Conservation (phyloP, 2,113 vertebrate species). For the human (Homo sapiens) region DNA sequence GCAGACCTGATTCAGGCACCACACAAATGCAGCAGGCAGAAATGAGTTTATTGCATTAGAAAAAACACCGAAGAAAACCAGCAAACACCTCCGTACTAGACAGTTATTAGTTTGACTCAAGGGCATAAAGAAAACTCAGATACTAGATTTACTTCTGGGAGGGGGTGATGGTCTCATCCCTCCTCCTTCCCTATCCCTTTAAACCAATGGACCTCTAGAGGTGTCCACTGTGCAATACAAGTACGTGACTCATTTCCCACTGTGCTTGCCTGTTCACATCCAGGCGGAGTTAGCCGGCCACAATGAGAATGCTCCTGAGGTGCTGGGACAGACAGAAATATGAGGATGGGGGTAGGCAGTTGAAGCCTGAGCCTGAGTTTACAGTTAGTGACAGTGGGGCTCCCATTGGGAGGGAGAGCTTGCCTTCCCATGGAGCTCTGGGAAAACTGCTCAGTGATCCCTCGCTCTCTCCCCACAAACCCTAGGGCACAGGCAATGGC, state of each 20-base stretch:
- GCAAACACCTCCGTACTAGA: constrained; percentile 77
- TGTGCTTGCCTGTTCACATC: neutral
- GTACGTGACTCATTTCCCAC: neutral
- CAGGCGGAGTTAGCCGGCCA: neutral
- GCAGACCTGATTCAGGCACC: neutral
- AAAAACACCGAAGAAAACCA: constrained; percentile 78
- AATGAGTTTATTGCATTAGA: constrained; percentile 86
- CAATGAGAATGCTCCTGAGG: neutral
- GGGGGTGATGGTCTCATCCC: neutral
- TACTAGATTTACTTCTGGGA: constrained; percentile 44
- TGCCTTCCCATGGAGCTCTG: neutral
- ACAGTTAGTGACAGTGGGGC: neutral
- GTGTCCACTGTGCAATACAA: neutral
- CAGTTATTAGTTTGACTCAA: constrained; percentile 72
- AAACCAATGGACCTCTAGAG: neutral
- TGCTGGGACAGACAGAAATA: neutral
- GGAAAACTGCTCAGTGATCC: neutral
- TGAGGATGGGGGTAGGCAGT: neutral
- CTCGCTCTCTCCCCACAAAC: neutral
- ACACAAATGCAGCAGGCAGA: constrained; percentile 59
- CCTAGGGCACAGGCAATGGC: neutral
- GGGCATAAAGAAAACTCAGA: constrained; percentile 68
- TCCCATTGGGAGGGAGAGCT: neutral
- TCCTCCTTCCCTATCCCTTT: constrained; percentile 11
- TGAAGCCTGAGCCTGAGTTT: neutral